Conservation (phyloP, 2,797 vertebrate species). For the Alauda arvensis region DNA sequence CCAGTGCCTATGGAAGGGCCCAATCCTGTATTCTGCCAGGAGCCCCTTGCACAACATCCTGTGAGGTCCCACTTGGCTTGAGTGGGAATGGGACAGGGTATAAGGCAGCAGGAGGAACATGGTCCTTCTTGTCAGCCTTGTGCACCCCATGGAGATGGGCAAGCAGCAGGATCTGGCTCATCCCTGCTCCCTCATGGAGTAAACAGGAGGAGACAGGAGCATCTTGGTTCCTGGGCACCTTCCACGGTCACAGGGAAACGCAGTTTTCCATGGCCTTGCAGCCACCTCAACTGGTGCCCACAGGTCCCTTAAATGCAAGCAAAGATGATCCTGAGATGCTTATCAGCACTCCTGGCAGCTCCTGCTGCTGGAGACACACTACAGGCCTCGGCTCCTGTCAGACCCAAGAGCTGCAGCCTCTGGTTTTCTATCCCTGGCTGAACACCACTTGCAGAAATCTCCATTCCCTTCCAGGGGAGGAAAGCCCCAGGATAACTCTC, state of each 20-base stretch:
- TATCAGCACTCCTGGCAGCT: background rate
- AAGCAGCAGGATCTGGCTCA: background rate
- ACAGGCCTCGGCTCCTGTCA: background rate
- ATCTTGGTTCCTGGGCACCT: rapidly evolving
- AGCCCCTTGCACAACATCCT: background rate
- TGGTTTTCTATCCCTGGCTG: background rate
- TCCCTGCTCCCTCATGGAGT: background rate
- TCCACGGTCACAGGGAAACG: background rate
- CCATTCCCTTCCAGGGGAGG: background rate
- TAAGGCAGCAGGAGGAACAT: background rate
- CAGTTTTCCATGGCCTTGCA: background rate
- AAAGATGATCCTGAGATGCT: background rate
- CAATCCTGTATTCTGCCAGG: background rate
- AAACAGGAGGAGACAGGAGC: background rate
- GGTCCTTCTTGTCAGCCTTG: background rate
- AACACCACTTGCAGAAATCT: background rate
- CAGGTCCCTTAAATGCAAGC: background rate
- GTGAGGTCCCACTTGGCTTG: rapidly evolving
- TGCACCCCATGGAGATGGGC: rapidly evolving
- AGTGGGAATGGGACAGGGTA: background rate
- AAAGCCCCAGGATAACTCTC: background rate
- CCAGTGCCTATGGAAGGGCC: rapidly evolving
- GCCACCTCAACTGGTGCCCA: background rate
- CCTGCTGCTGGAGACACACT: background rate
- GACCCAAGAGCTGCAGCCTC: background rate